Percentiles rank a stretch among this genome's conserved stretches.
Evolutionary conservation across 2,888 invertebrate species (phyloP).

Genomic region (Falcaria lacertinaria): DNA sequence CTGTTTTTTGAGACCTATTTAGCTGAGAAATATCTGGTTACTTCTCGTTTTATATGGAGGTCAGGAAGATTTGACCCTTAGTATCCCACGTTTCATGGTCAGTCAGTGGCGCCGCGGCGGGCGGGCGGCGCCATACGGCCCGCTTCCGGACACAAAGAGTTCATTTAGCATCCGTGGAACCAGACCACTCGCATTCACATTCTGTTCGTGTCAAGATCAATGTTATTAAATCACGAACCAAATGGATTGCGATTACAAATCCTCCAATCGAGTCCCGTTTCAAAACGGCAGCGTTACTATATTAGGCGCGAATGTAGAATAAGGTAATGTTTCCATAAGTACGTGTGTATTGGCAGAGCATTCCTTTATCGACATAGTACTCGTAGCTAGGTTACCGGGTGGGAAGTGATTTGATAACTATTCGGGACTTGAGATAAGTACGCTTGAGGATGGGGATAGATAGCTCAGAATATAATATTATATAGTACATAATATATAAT

Average conservation of each 20-base stretch:
- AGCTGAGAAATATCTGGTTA: neutral
- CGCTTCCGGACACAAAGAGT: slow-evolving; percentile 43
- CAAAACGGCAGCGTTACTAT: neutral
- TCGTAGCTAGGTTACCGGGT: no score
- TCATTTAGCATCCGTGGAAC: slow-evolving; percentile 49
- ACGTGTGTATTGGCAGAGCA: neutral
- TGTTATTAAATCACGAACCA: slow-evolving; percentile 22
- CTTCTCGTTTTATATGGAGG: slow-evolving; percentile 42
- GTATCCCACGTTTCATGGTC: slow-evolving; percentile 60
- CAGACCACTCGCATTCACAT: slow-evolving; percentile 31
- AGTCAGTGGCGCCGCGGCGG: slow-evolving; percentile 42
- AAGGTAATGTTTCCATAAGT: slow-evolving; percentile 1
- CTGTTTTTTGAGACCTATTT: neutral
- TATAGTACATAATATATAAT: no score
- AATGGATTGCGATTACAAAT: slow-evolving; percentile 7
- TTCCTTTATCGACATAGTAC: no score
- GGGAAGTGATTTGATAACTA: neutral
- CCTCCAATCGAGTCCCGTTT: neutral
- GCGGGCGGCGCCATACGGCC: slow-evolving; percentile 46
- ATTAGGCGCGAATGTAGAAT: neutral
- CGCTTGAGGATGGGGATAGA: no score
- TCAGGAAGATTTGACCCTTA: slow-evolving; percentile 58
- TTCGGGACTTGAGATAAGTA: no score
- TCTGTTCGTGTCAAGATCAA: slow-evolving; percentile 52
- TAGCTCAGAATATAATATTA: no score